Evolutionary conservation across 2,797 vertebrate species (phyloP).

Genomic region (Oryzias sinensis): DNA sequence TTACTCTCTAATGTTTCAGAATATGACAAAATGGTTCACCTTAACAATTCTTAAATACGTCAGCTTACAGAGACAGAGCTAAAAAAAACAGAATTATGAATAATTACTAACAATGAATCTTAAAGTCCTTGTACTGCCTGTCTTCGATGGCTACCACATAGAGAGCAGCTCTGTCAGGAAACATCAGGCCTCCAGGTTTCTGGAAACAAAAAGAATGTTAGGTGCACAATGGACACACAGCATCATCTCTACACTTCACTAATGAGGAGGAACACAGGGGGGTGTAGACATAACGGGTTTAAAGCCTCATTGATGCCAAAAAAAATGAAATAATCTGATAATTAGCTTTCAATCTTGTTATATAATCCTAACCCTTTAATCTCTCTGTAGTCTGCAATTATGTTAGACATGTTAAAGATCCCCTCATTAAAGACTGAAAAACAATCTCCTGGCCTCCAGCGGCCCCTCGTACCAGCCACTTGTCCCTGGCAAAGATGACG

Average conservation of each 20-base stretch:
- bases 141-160: conserved; percentile 97
- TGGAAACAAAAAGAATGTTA: conserved; percentile 73
- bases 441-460: conserved; percentile 4
- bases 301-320: too few species aligned
- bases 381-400: neutral
- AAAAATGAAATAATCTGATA: too few species aligned
- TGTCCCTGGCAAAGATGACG: conserved; percentile 96
- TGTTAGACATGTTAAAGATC: neutral
- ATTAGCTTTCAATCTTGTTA: too few species aligned
- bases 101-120: conserved; percentile 94
- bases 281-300: too few species aligned
- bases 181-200: conserved; percentile 98
- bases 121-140: conserved; percentile 98
- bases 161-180: conserved; percentile 94
- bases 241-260: neutral
- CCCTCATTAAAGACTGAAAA: neutral
- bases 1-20: too few species aligned
- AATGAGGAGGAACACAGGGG: too few species aligned
- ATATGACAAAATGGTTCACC: neutral
- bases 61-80: neutral
- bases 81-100: neutral
- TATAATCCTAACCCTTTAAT: neutral
- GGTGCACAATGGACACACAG: neutral
- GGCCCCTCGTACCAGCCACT: conserved; percentile 88
- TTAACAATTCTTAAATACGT: neutral